Evolutionary conservation across 1,140 invertebrate species (phyloP), one percentile per base, ranked within the genome.

Genomic region (Euglossa dilemma): DNA sequence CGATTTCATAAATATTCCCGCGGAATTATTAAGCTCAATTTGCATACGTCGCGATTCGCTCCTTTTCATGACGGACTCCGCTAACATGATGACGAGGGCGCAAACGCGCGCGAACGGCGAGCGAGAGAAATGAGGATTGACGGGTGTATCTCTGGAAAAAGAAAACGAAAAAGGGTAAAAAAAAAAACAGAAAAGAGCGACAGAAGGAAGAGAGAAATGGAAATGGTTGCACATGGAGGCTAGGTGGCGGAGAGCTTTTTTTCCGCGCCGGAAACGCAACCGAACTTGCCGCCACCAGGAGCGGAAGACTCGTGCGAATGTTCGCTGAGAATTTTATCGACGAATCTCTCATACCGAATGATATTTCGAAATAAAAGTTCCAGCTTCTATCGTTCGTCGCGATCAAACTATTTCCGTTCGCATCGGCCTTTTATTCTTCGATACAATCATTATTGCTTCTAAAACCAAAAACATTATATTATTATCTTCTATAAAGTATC

Each of bases 1-100:
- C 50, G 54, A 36, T 71, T 79, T 79, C 67, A 61, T 47, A 79
- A 79, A 79, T 79, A 79, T 79, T 59, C 45, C 14, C 54, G 12
- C 25, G 77, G 77, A 59, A 79, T 71, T 79, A 77, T 77, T 43
- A 79, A 47, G 5, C 66, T 3, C 14, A 25, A 36, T 76, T 76
- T 64, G 45, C 59, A 63, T 75, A 63, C n/a, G 57, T 36, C 72
- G 43, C 56, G 56, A 74, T 63, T 56, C 64, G 50, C 78, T 80
- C 69, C 78, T 80, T 52, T 80, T 80, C 78, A 25, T 16, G 69
- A 43, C 52, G 18, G 47, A 23, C n/a, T 52, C 54, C 20, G 28
- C 18, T 18, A 45, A 28, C 64, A 71, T 43, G 64, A 18, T 36
- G 56, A 79, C 67, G 47, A 73, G 18, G 25, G n/a, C 6, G 56